A percentile compares a stretch with the other conserved stretches of the same genome.
These are phyloP conservation scores for Enteromius trimaculatus DNA, from an alignment of 2,797 vertebrate species.

Conservation along the genomic window DNA sequence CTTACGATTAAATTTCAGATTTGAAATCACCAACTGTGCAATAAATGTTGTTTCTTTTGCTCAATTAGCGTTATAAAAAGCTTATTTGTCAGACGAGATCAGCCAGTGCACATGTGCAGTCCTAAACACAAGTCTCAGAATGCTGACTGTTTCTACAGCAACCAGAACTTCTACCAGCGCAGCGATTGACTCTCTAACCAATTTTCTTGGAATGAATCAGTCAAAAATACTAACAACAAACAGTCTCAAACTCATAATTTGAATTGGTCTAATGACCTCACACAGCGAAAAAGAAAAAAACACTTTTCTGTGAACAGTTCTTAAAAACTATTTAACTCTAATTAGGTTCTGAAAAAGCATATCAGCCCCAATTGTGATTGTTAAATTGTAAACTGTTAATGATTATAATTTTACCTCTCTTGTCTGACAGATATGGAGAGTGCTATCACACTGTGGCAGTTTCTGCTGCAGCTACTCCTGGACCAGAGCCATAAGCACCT, in stretches of 20 bases:
- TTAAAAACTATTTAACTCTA: neutral
- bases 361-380: neutral
- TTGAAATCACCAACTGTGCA: no score
- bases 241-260: neutral
- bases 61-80: no score
- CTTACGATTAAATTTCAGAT: no score
- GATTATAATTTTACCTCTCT: neutral
- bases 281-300: neutral
- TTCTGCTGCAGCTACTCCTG: constrained; percentile 95
- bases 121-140: neutral
- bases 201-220: neutral
- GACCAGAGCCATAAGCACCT: constrained; percentile 96
- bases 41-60: no score
- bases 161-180: neutral
- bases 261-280: neutral
- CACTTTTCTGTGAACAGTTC: neutral
- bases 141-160: neutral
- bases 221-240: neutral
- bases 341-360: neutral
- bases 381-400: constrained; percentile 14
- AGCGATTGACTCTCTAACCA: neutral
- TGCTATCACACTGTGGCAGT: constrained; percentile 98
- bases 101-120: neutral
- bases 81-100: no score
- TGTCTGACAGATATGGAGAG: constrained; percentile 88